Percentiles rank a stretch among this genome's conserved stretches.
These are phyloP conservation scores for Melanaphis sacchari DNA, from an alignment of 1,140 invertebrate genomes.

Conservation along the genomic window DNA sequence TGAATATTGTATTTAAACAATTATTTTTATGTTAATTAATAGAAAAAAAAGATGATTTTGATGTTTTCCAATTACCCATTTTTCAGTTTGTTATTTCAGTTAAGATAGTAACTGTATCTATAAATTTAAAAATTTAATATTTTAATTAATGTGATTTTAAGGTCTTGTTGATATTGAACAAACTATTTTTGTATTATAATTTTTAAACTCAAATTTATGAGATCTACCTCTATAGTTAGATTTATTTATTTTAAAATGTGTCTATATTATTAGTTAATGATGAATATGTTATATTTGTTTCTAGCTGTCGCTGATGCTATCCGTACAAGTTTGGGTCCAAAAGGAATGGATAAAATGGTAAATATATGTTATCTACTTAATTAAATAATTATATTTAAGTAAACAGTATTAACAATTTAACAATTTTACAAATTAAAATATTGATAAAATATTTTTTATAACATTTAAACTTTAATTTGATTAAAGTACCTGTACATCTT, in stretches of 20 bases:
- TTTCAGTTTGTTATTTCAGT: not conserved
- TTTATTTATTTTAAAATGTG: not conserved
- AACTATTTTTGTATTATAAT: not conserved
- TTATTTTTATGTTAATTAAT: not conserved
- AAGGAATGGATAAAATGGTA: slow-evolving; percentile 99
- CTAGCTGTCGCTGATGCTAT: slow-evolving; percentile 98
- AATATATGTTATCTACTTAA: slow-evolving; percentile 58
- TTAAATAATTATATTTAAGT: too few species aligned
- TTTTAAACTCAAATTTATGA: not conserved
- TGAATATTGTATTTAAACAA: not conserved
- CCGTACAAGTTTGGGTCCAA: slow-evolving; percentile 95
- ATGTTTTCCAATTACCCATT: not conserved
- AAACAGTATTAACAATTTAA: too few species aligned
- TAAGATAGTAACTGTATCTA: not conserved
- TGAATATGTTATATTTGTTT: slow-evolving; percentile 63
- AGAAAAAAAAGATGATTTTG: not conserved
- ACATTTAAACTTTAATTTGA: too few species aligned
- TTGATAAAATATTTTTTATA: too few species aligned
- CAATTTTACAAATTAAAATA: too few species aligned
- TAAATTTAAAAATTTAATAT: not conserved
- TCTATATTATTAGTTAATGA: not conserved
- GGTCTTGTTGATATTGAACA: not conserved
- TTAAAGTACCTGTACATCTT: too few species aligned
- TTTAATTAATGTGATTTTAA: not conserved
- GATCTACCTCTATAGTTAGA: too few species aligned